Evolutionary conservation across 2,113 vertebrate genomes (phyloP).

Genomic region (Aleadryas rufinucha): DNA sequence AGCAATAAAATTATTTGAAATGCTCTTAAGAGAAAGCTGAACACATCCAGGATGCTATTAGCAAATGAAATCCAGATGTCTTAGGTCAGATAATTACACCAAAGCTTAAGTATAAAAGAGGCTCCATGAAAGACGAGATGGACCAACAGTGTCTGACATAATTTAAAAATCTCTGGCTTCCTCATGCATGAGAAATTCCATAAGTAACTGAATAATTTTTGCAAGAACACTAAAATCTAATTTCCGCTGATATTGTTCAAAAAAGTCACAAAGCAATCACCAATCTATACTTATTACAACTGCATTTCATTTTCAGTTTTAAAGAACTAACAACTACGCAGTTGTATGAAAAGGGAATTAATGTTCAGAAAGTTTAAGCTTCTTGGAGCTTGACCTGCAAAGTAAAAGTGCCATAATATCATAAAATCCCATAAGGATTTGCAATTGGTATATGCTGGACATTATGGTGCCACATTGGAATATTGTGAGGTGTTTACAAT

Average conservation of each 20-base stretch:
- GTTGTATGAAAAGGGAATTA: neutral
- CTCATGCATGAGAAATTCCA: neutral
- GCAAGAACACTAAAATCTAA: neutral
- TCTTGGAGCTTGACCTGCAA: neutral
- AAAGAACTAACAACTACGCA: neutral
- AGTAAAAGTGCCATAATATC: neutral
- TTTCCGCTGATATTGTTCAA: neutral
- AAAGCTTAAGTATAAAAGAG: neutral
- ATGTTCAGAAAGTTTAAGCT: neutral
- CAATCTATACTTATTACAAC: neutral
- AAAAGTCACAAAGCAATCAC: constrained; percentile 23
- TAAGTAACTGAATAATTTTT: constrained; percentile 17
- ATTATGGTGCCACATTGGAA: neutral
- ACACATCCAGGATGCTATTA: neutral
- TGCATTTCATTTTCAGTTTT: neutral
- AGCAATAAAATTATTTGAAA: neutral
- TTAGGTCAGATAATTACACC: neutral
- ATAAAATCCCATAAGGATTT: neutral
- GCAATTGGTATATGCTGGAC: neutral
- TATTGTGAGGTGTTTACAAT: neutral
- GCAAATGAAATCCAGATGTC: neutral
- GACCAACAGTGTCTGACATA: neutral
- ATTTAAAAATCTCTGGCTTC: neutral
- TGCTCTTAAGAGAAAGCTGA: neutral
- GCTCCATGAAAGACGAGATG: neutral